These are phyloP conservation scores for Chaetodon trifascialis DNA, from an alignment of 2,113 vertebrate species.

Conservation along the genomic window DNA sequence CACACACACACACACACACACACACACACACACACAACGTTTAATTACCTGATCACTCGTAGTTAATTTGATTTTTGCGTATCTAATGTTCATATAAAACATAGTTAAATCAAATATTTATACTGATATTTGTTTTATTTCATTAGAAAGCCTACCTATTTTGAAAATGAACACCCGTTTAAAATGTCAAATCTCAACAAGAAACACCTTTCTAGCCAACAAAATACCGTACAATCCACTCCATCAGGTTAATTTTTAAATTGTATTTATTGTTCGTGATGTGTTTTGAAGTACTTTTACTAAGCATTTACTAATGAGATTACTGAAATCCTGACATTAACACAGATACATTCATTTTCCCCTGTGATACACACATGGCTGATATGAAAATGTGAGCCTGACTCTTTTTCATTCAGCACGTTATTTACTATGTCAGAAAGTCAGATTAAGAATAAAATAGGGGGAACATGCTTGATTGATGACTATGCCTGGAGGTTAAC, in stretches of 20 bases:
- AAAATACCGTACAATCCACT: not conserved
- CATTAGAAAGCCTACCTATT: not conserved
- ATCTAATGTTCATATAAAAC: not conserved
- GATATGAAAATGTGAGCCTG: constrained; percentile 1
- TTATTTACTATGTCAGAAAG: constrained; percentile 30
- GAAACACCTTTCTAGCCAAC: not conserved
- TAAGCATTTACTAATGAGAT: not conserved
- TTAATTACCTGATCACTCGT: not conserved
- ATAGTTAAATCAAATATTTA: too few species aligned
- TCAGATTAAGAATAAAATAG: constrained; percentile 30
- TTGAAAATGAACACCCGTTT: not conserved
- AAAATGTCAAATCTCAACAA: not conserved
- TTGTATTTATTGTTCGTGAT: not conserved
- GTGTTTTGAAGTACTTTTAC: not conserved
- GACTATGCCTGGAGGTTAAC: constrained; percentile 44
- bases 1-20: too few species aligned
- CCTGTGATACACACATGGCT: not conserved
- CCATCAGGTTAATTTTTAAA: not conserved
- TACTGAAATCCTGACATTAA: constrained; percentile 13
- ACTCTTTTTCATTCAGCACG: constrained; percentile 8
- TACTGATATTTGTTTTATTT: not conserved
- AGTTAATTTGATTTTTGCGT: not conserved
- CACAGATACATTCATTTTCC: not conserved
- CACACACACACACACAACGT: too few species aligned
- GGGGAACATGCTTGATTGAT: constrained; percentile 47